phyloP scores from a whole-genome alignment of 2,113 vertebrate species.

The Neoarius graeffei region DNA sequence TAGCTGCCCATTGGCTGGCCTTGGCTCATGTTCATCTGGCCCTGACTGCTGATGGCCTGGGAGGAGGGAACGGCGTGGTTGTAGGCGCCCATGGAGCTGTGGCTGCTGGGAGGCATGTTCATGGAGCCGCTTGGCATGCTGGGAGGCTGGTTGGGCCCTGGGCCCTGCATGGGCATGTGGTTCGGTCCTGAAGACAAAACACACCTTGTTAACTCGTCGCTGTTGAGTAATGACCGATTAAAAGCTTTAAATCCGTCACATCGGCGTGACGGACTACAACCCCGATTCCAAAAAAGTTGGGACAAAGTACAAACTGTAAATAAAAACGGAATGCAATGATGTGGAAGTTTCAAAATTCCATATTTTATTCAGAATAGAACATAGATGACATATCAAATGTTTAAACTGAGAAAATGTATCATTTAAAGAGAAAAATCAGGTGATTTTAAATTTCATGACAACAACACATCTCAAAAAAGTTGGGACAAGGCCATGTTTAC shows the following conservation, averaged over 20 bases:
- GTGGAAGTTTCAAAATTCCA: too few species aligned
- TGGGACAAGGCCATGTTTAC: too few species aligned
- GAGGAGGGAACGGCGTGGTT: conserved; percentile 91
- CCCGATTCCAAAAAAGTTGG: too few species aligned
- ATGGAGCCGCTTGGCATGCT: conserved; percentile 91
- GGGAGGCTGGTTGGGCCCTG: conserved; percentile 91
- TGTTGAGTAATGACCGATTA: not conserved
- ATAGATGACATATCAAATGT: too few species aligned
- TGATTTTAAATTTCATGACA: too few species aligned
- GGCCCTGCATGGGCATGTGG: conserved; percentile 98
- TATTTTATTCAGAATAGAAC: too few species aligned
- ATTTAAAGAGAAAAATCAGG: too few species aligned
- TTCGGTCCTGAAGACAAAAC: conserved; percentile 84
- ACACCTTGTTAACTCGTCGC: not conserved
- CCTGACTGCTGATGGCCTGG: conserved; percentile 91
- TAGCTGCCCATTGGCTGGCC: conserved; percentile 95
- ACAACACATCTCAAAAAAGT: too few species aligned
- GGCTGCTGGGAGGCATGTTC: conserved; percentile 92
- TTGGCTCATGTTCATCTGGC: conserved; percentile 96
- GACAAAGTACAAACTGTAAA: too few species aligned
- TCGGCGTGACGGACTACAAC: not conserved
- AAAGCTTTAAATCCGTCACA: not conserved
- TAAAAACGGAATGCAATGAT: too few species aligned
- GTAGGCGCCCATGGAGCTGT: conserved; percentile 94
- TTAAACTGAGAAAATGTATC: too few species aligned